phyloP scores from a whole-genome alignment of 2,113 vertebrate genomes.

The Ondatra zibethicus region DNA sequence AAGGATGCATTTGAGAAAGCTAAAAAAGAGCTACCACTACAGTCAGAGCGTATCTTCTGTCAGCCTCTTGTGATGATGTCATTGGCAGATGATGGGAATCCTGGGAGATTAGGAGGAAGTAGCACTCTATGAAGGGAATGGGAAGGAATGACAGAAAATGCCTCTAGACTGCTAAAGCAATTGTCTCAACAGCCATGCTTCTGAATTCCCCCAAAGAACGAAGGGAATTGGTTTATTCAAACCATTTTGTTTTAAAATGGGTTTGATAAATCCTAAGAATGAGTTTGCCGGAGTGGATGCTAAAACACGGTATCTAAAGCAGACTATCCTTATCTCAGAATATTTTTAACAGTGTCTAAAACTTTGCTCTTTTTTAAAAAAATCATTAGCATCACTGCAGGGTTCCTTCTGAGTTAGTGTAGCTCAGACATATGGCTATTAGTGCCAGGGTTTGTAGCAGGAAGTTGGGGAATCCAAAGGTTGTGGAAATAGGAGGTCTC shows the following conservation, averaged over 20 bases:
- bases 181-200: background rate
- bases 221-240: background rate
- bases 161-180: background rate
- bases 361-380: background rate
- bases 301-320: background rate
- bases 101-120: background rate
- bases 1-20: background rate
- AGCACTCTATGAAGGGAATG: background rate
- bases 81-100: background rate
- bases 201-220: background rate
- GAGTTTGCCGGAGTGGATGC: background rate
- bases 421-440: background rate
- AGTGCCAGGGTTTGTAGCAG: background rate
- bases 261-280: slow-evolving; percentile 17
- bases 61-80: background rate
- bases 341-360: background rate
- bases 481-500: background rate
- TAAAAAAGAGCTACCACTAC: background rate
- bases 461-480: background rate
- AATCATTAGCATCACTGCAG: background rate
- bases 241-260: slow-evolving; percentile 24
- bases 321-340: background rate
- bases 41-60: background rate
- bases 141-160: background rate
- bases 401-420: background rate